Evolutionary conservation across 2,113 vertebrate genomes (phyloP), one percentile per base, ranked within the genome.

Genomic region (Fregetta grallaria): DNA sequence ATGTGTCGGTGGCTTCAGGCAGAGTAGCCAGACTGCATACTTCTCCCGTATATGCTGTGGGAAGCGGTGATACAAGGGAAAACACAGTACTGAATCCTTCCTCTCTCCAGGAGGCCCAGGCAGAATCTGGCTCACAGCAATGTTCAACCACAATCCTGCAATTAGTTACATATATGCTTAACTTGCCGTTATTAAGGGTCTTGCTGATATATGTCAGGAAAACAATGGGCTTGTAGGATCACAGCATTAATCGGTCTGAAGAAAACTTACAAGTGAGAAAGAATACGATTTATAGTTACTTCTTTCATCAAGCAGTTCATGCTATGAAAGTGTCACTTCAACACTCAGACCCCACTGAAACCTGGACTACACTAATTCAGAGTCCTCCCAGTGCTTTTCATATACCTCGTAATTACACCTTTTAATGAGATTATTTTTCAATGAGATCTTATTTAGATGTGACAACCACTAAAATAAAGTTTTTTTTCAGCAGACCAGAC

Each of bases 171-270:
- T 1, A 3, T 13, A 22, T 1, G 0, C 44, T 76, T 34, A 71
- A 52, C 59, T 29, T 38, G 20, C 27, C n/a, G 7, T 77, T 61
- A 49, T 36, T 58, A 13, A 86, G 11, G 36, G 40, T 62, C 59
- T 66, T 77, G 45, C 45, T 55, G 65, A 49, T 7, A 77, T 14
- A 22, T 16, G 16, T n/a, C 52, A 78, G 59, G 42, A 83, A 68
- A 58, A 45, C 4, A 1, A 50, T 12, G 36, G 34, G 36, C 21
- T 74, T 0, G 0, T 3, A 62, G 42, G 23, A 68, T 45, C 47
- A 68, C 27, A 83, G 27, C 47, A 20, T 19, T 68, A 68, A 67
- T 2, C 3, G 11, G 10, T 16, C 42, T 47, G 29, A 56, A 74
- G 32, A 56, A 78, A 80, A 75, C 30, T 30, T 77, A 61, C 8